A percentile compares a stretch with the other conserved stretches of the same genome.
These are phyloP conservation scores for Chironomus tentans DNA, from an alignment of 2,888 invertebrate genomes.

Conservation along the genomic window DNA sequence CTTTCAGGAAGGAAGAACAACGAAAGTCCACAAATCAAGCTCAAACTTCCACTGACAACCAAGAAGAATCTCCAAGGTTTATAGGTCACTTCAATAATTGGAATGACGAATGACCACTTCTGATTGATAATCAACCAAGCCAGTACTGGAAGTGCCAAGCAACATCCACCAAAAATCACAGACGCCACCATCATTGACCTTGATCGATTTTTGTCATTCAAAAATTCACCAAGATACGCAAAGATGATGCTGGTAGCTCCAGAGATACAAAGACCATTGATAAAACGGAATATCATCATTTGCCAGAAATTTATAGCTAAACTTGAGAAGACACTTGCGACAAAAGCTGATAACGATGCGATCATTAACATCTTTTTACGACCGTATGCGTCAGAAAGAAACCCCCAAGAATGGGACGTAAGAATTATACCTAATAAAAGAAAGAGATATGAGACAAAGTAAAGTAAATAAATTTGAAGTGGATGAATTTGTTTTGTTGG, in stretches of 20 bases:
- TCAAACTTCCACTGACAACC: slow-evolving; percentile 36
- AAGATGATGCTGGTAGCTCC: slow-evolving; percentile 46
- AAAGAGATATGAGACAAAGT: neutral
- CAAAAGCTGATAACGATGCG: slow-evolving; percentile 42
- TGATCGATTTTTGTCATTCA: slow-evolving; percentile 42
- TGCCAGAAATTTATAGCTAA: slow-evolving; percentile 44
- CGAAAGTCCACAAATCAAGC: slow-evolving; percentile 34
- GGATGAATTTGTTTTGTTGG: too few species aligned
- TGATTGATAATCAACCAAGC: slow-evolving; percentile 38
- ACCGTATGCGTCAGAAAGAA: slow-evolving; percentile 47
- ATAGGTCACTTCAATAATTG: slow-evolving; percentile 33
- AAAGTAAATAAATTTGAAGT: too few species aligned
- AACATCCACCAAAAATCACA: slow-evolving; percentile 37
- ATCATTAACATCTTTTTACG: slow-evolving; percentile 43
- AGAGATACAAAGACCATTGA: slow-evolving; percentile 45
- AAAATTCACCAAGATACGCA: slow-evolving; percentile 47
- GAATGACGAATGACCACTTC: slow-evolving; percentile 35
- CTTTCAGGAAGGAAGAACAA: slow-evolving; percentile 38
- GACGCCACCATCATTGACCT: slow-evolving; percentile 40
- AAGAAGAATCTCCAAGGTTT: slow-evolving; percentile 39
- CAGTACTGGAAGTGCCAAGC: slow-evolving; percentile 36
- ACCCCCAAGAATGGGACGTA: slow-evolving; percentile 49
- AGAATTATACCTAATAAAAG: slow-evolving; percentile 40
- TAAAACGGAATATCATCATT: slow-evolving; percentile 44
- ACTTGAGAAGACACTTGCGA: slow-evolving; percentile 45